Conservation (phyloP, 2,113 vertebrate genomes). For the Cepphus grylle region DNA sequence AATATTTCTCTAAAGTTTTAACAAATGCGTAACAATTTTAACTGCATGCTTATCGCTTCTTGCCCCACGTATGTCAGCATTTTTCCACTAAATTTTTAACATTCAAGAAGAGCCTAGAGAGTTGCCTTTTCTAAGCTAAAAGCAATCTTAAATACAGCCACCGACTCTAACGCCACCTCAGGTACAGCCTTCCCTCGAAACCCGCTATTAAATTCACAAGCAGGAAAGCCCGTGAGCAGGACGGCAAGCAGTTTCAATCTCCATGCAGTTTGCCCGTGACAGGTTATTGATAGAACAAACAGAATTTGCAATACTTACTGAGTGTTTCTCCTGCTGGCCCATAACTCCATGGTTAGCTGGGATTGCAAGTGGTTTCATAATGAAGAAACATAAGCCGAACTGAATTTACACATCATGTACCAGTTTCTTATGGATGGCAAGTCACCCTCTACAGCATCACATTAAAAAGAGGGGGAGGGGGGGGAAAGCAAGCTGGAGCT, state of each 20-base stretch:
- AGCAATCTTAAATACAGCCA: neutral
- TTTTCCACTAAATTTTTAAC: neutral
- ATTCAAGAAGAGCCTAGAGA: neutral
- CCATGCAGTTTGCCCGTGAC: slow-evolving; percentile 56
- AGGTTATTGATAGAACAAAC: slow-evolving; percentile 59
- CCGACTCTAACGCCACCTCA: slow-evolving; percentile 2
- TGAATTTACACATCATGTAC: slow-evolving; percentile 89
- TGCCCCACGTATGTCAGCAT: neutral
- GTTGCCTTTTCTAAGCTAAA: slow-evolving; percentile 24
- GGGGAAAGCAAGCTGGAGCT: slow-evolving; percentile 73
- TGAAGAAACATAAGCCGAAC: slow-evolving; percentile 84
- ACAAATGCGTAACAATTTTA: neutral
- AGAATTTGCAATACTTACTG: slow-evolving; percentile 88
- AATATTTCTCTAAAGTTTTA: slow-evolving; percentile 21
- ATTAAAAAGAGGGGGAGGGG: slow-evolving; percentile 65
- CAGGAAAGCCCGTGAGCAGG: slow-evolving; percentile 34
- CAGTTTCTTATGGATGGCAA: slow-evolving; percentile 76
- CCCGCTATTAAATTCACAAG: neutral
- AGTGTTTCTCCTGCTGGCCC: slow-evolving; percentile 94
- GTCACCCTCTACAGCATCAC: slow-evolving; percentile 76
- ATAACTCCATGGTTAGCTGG: slow-evolving; percentile 96
- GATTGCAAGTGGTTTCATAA: slow-evolving; percentile 97
- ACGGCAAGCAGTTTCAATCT: slow-evolving; percentile 47
- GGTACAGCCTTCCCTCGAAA: slow-evolving; percentile 28
- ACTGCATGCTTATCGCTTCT: neutral